Conservation (phyloP, 2,113 vertebrate genomes). For the Pituophis catenifer region DNA sequence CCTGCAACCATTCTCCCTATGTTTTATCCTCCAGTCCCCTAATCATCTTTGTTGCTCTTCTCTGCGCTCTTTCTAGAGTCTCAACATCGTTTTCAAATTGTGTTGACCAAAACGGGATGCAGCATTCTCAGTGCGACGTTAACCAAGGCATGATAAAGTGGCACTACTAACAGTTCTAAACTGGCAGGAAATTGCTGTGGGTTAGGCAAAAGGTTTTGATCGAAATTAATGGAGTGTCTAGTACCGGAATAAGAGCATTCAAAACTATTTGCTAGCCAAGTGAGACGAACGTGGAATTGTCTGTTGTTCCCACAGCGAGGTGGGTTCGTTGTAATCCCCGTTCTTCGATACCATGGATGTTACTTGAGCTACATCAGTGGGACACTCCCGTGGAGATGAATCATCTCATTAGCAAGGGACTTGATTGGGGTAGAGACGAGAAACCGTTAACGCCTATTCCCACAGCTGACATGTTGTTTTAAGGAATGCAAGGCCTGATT, state of each 20-base stretch:
- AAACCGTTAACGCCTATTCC: constrained; percentile 65
- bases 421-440: constrained; percentile 52
- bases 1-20: neutral
- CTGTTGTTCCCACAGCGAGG: constrained; percentile 39
- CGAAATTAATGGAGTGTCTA: neutral
- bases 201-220: neutral
- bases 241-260: neutral
- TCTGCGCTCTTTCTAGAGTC: neutral
- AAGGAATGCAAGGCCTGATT: constrained; percentile 63
- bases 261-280: neutral
- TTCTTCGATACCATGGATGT: constrained; percentile 63
- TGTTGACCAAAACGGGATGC: neutral
- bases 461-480: constrained; percentile 60
- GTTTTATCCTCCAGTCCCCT: neutral
- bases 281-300: neutral
- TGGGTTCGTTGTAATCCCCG: constrained; percentile 54
- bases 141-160: neutral
- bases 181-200: neutral
- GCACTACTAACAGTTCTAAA: neutral
- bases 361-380: constrained; percentile 59
- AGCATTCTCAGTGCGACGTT: neutral
- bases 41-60: neutral
- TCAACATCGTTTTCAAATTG: neutral
- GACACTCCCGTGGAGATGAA: constrained; percentile 59
- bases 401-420: constrained; percentile 55